Base-by-base conservation (phyloP, 2,888 invertebrate species). In the Lasioglossum malachurum region DNA sequence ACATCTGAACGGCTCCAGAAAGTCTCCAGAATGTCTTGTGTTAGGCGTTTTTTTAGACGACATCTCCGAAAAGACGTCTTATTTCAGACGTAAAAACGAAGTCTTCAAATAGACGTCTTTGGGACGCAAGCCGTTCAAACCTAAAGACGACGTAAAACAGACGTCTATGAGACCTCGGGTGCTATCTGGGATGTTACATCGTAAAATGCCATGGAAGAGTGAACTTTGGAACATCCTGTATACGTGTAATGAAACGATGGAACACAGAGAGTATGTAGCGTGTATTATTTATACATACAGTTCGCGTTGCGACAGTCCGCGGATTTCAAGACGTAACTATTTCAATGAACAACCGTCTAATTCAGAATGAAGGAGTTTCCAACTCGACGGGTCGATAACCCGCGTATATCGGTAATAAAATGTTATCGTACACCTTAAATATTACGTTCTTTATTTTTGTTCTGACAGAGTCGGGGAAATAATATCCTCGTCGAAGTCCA, bases 391-490 rank as follows among this genome's bases (percentile, higher is more conserved):
- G 41, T 80, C 49, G 31, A 78, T 77, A n/a, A 67, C 41, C 64
- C 19, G 53, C 19, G 53, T 67, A 46, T 46, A 49, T 75, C 69
- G 38, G 69, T 75, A 71, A 78, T 75, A 75, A 87, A 87, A 88
- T 27, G 49, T 78, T 84, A 75, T 82, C 49, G 41, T 80, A 78
- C 76, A 78, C 73, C 79, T 87, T 87, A 87, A 84, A 84, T 83
- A 87, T 82, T 80, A 80, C 72, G 78, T 82, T 81, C 78, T 89
- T 87, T 87, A 87, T 87, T 88, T 83, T 81, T 76, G 83, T 82
- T 84, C 81, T 75, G 85, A 87, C 82, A 89, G 64, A 89, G 64
- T 69, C 80, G 73, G 67, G 64, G 76, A 84, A 87, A 87, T 80
- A 75, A 60, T 74, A 78, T 86, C 64, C 72, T 78, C 77, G 44